Evolutionary conservation across 1,140 invertebrate species (phyloP).

Genomic region (Battus philenor): DNA sequence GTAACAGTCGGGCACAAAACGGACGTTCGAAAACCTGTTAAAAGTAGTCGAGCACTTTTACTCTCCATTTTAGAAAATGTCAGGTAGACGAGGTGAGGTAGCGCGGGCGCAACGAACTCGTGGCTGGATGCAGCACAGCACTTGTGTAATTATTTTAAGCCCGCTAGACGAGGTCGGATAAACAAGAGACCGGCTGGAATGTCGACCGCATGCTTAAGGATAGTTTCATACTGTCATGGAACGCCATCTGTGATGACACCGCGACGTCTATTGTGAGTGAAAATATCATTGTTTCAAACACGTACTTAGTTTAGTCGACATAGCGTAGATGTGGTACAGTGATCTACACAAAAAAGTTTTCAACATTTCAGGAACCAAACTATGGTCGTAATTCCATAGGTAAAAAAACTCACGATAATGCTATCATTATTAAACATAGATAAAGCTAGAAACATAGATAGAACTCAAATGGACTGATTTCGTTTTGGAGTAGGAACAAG

Average conservation of each 20-base stretch:
- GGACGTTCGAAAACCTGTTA: constrained; percentile 36
- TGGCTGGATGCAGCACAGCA: constrained; percentile 33
- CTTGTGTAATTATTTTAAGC: constrained; percentile 73
- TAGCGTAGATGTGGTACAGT: no score
- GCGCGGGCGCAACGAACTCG: constrained; percentile 37
- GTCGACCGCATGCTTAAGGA: constrained; percentile 37
- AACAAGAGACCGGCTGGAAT: constrained; percentile 51
- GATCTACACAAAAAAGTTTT: no score
- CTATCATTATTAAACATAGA: no score
- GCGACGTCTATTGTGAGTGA: constrained; percentile 6
- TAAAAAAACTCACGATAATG: no score
- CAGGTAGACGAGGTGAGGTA: constrained; percentile 33
- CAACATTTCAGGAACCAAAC: no score
- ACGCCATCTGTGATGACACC: constrained; percentile 11
- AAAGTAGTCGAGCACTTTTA: constrained; percentile 35
- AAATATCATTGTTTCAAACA: no score
- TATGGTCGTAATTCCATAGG: no score
- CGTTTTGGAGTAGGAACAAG: no score
- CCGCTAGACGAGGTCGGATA: constrained; percentile 49
- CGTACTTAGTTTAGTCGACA: no score
- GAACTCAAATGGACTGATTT: no score
- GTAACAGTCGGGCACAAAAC: constrained; percentile 24
- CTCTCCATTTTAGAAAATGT: constrained; percentile 31
- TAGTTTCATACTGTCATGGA: constrained; percentile 19
- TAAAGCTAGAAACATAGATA: no score